Base-by-base conservation (phyloP, 2,797 vertebrate species). In the Fratercula arctica region DNA sequence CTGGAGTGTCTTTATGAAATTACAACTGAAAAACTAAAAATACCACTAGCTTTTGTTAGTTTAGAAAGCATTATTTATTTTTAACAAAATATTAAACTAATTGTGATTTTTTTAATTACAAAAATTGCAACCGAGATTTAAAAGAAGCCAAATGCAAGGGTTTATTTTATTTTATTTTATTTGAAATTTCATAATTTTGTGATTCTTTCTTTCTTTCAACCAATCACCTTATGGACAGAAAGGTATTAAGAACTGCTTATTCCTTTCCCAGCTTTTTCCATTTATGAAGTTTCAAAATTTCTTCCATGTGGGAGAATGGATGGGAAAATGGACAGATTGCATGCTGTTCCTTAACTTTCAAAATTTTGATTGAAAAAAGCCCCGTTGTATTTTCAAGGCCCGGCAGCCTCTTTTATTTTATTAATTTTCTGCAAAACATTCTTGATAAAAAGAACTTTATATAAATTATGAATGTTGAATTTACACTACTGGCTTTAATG, bases 401-500 rank as follows among this genome's bases (percentile, higher is more conserved):
- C 80, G 39, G 33, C 25, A 43, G 41, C 20, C 8, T 87, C 14
- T 77, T 90, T 66, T 28, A 45, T 37, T 72, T 59, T 66, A 69
- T 56, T 67, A 77, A 67, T 78, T 93, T 78, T 31, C 35, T 79
- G 16, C 39, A 91, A 91, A 78, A 54, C 2, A 7, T 59, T 79
- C 10, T 56, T 84, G 39, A 48, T 56, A 73, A 76, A 75, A 88
- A 24, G 10, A 50, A 45, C 13, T 64, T 72, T 26, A 24, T 37
- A 50, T n/a, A 25, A 88, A 73, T 90, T 90, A 68, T 0, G 2
- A 82, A 48, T 5, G 1, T 59, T 88, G 41, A 77, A 87, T 89
- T 93, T 89, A 64, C 26, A 66, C 18, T 84, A 39, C 69, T 82
- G 45, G 8, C 1, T 96, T 85, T 95, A 96, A 95, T 82, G 35